Percentiles rank a stretch among this genome's conserved stretches.
Conservation (phyloP, 53 echinoderm and acorn worm genomes). For the Zoroaster sp. region DNA sequence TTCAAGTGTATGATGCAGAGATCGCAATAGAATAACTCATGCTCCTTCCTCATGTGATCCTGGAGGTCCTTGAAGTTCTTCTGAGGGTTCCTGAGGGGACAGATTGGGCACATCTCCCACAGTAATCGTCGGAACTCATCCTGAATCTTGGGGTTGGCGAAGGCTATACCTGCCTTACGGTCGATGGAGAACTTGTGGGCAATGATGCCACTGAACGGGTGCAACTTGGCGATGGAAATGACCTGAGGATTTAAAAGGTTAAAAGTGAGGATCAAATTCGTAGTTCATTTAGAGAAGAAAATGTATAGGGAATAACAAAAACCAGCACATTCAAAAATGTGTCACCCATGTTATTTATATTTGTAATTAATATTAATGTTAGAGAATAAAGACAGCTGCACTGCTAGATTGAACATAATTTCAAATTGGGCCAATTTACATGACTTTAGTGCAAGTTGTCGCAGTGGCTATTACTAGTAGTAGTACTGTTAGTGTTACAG, state of each 20-base stretch:
- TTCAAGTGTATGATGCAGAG: conserved; percentile 82
- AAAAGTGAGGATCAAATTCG: no score
- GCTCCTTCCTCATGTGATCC: conserved; percentile 90
- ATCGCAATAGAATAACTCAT: conserved; percentile 87
- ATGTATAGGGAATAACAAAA: no score
- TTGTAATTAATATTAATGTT: no score
- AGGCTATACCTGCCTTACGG: conserved; percentile 75
- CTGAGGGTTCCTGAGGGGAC: conserved; percentile 24
- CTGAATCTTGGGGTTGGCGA: conserved; percentile 65
- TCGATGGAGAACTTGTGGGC: conserved; percentile 83
- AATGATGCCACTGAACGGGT: conserved; percentile 84
- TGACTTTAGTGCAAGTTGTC: no score
- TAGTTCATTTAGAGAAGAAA: no score
- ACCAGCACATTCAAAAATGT: no score
- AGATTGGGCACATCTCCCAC: conserved; percentile 62
- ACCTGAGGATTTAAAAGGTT: conserved; percentile 61
- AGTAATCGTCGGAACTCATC: conserved; percentile 67
- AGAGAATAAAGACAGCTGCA: no score
- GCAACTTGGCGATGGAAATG: conserved; percentile 77
- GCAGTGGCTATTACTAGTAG: no score
- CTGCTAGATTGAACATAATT: no score
- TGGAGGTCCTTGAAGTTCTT: conserved; percentile 73
- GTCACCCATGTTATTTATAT: no score
- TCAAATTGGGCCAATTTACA: no score
- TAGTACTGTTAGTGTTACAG: no score